Base-by-base conservation (phyloP, 2,888 invertebrate species). In the Kuschelorhynchus macadamiae region DNA sequence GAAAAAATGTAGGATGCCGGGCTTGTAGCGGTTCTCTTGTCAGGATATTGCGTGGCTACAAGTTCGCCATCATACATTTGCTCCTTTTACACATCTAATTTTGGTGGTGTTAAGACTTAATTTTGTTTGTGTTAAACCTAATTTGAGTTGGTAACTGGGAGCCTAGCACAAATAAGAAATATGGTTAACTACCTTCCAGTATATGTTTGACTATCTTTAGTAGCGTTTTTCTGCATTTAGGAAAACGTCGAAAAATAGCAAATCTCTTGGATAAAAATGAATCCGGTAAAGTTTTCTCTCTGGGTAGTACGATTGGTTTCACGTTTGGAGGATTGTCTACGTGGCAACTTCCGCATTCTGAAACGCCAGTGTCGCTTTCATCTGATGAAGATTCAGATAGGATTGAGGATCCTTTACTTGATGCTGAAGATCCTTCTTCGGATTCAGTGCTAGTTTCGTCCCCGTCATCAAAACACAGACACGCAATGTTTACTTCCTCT, bases 221-320 rank as follows among this genome's bases (percentile, higher is more conserved):
- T 69, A 81, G 80, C 20, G 74, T 55, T 1, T 67, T 70, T 4
- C 12, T 20, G 17, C 75, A 57, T 12, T 72, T 75, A 0, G 81
- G 79, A 57, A 82, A 75, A 55, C 77, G 75, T 7, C 78, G 67
- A 49, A 80, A 70, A 17, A 81, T 77, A 8, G 78, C 71, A 61
- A 77, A 80, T 52, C 81, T 73, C 57, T 75, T 77, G 41, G 61
- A 47, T 5, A 63, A 1, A 39, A 64, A 71, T 18, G 25, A 59
- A 2, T 67, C 52, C 1, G 59, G 56, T 14, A 55, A 33, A 4
- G 9, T n/a, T 11, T 49, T 56, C 2, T 53, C 50, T 16, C 17
- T 8, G 0, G 57, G 62, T 3, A 70, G 8, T 11, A 33, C 14
- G 3, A 70, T 66, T 9, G 70, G 62, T 17, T 12, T 56, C 8